Percentiles rank a stretch among this genome's conserved stretches.
Conservation (phyloP, 2,113 vertebrate genomes). For the Platichthys flesus region DNA sequence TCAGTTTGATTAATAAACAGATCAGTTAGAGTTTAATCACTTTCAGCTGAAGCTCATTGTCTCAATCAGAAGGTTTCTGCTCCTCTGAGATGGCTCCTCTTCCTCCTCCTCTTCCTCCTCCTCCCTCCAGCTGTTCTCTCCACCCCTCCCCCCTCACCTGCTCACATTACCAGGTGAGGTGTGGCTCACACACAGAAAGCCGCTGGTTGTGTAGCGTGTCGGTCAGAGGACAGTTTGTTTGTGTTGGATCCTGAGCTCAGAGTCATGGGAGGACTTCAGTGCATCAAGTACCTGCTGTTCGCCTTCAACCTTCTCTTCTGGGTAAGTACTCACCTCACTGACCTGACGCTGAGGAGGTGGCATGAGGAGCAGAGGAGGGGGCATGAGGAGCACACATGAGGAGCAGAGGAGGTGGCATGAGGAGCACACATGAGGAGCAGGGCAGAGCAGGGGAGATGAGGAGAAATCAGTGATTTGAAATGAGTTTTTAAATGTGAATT, state of each 20-base stretch:
- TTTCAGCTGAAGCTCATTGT: neutral
- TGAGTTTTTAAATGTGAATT: no score
- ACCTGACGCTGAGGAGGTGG: no score
- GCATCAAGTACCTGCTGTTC: constrained; percentile 91
- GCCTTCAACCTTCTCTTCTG: constrained; percentile 93
- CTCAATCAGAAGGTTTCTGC: no score
- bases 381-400: no score
- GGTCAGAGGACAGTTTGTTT: neutral
- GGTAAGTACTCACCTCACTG: constrained; percentile 79
- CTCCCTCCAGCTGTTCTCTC: neutral
- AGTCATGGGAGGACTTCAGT: constrained; percentile 84
- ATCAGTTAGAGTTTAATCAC: neutral
- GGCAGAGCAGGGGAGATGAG: no score
- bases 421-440: no score
- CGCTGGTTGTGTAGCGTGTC: neutral
- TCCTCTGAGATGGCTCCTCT: no score
- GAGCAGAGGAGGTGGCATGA: no score
- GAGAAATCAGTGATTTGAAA: no score
- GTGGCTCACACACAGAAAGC: constrained; percentile 11
- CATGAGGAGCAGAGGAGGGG: no score
- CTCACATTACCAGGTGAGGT: constrained; percentile 57
- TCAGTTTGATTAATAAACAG: neutral
- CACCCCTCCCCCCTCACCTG: neutral
- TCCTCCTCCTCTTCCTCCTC: neutral
- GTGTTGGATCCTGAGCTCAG: constrained; percentile 29